Evolutionary conservation across 1,140 invertebrate genomes (phyloP).

Genomic region (Diorhabda sublineata): DNA sequence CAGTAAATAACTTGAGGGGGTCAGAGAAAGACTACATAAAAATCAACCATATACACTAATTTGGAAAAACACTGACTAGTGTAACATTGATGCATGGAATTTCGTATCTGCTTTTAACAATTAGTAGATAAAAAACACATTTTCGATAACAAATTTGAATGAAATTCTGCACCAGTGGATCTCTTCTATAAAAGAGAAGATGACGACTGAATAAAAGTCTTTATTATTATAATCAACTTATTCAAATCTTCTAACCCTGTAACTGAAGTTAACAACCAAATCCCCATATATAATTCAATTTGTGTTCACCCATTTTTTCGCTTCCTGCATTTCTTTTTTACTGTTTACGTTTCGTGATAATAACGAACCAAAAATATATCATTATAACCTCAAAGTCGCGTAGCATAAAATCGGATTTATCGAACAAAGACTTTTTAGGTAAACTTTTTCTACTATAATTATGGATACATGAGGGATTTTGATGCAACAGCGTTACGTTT

Average conservation of each 20-base stretch:
- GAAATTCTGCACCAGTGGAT: too few species aligned
- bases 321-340: background rate
- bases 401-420: slow-evolving; percentile 19
- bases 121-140: too few species aligned
- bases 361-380: background rate
- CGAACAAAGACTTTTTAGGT: slow-evolving; percentile 12
- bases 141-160: too few species aligned
- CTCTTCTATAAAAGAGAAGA: too few species aligned
- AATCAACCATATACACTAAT: too few species aligned
- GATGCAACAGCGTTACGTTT: background rate
- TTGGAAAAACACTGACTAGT: too few species aligned
- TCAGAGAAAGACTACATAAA: too few species aligned
- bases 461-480: slow-evolving; percentile 5
- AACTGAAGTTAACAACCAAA: background rate
- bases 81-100: too few species aligned
- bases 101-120: too few species aligned
- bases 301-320: background rate
- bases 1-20: too few species aligned
- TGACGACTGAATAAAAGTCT: too few species aligned
- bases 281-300: background rate
- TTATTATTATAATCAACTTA: too few species aligned
- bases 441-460: slow-evolving; percentile 18
- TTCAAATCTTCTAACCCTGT: background rate
- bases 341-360: background rate
- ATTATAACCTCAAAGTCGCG: background rate